Evolutionary conservation across 2,113 vertebrate genomes (phyloP), one percentile per base, ranked within the genome.

Genomic region (Pandion haliaetus): DNA sequence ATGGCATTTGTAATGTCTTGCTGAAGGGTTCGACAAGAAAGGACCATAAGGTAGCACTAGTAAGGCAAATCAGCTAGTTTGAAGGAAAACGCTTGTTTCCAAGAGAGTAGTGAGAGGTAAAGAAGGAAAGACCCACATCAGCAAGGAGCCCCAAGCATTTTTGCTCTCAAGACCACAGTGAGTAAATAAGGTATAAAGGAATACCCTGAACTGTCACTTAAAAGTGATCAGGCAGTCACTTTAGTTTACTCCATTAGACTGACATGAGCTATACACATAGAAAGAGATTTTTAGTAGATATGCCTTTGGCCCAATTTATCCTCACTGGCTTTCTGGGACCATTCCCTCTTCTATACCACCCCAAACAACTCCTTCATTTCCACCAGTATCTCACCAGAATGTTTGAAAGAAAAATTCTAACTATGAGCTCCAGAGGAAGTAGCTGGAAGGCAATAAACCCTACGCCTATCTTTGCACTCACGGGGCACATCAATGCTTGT

Each of bases 401-500:
- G 4, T 59, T 17, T 40, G 58, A 83, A 74, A 90, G 65, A 79
- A 85, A 76, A 94, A 38, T 2, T 58, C 5, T 54, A 42, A 82
- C 4, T 1, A 42, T 16, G 31, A 77, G 47, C 87, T 86, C 38
- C 45, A 86, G 26, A 71, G 58, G 61, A 95, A 57, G 49, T 40
- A 91, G 44, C 52, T 72, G 29, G 71, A 93, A 96, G 28, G 23
- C 50, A 84, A 67, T 28, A 78, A 90, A 59, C 24, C 10, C 18
- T 18, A 25, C 2, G 3, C 12, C 23, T 25, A 28, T n/a, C 62
- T 77, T 52, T 29, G 31, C 47, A 44, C 17, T 88, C 67, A 47
- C 0, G 0, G 17, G 15, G 61, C 25, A 65, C 54, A 77, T n/a
- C 0, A 0, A 50, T 47, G 58, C 45, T 78, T 31, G 12, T 38